These are phyloP conservation scores for Dasypogon diadema DNA, from an alignment of 2,888 invertebrate genomes.

Conservation along the genomic window DNA sequence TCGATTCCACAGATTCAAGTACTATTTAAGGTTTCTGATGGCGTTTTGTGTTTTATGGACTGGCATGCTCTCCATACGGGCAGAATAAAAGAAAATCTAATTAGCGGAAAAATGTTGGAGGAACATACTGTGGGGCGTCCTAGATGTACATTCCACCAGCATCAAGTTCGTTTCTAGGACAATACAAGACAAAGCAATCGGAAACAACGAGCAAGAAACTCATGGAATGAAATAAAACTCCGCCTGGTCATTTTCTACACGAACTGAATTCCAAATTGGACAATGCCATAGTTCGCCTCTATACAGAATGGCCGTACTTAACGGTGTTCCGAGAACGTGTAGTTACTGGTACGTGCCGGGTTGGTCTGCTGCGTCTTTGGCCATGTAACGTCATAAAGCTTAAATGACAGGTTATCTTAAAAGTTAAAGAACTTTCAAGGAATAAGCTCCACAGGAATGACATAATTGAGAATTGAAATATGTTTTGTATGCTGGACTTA, in stretches of 20 bases:
- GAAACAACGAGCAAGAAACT: conserved; percentile 43
- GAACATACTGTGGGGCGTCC: conserved; percentile 33
- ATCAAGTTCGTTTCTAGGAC: conserved; percentile 14
- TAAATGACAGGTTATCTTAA: conserved; percentile 44
- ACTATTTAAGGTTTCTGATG: conserved; percentile 42
- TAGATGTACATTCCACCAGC: conserved; percentile 1
- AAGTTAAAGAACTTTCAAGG: conserved; percentile 34
- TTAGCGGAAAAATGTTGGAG: conserved; percentile 51
- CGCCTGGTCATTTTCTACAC: conserved; percentile 56
- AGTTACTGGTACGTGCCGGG: conserved; percentile 53
- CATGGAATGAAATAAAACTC: conserved; percentile 53
- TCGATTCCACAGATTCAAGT: neutral
- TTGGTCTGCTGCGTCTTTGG: conserved; percentile 2
- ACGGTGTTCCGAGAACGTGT: conserved; percentile 54
- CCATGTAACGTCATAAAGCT: conserved; percentile 37
- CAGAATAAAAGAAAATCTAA: conserved; percentile 50
- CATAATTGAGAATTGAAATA: conserved; percentile 35
- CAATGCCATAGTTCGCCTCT: neutral
- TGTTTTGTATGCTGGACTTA: neutral
- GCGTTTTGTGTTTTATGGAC: conserved; percentile 47
- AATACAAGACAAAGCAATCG: conserved; percentile 42
- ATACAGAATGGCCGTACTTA: conserved; percentile 52
- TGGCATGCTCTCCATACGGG: conserved; percentile 41
- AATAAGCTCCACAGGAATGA: conserved; percentile 28
- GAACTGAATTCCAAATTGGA: conserved; percentile 56